phyloP scores from a whole-genome alignment of 2,797 vertebrate species.

The Aratinga solstitialis region DNA sequence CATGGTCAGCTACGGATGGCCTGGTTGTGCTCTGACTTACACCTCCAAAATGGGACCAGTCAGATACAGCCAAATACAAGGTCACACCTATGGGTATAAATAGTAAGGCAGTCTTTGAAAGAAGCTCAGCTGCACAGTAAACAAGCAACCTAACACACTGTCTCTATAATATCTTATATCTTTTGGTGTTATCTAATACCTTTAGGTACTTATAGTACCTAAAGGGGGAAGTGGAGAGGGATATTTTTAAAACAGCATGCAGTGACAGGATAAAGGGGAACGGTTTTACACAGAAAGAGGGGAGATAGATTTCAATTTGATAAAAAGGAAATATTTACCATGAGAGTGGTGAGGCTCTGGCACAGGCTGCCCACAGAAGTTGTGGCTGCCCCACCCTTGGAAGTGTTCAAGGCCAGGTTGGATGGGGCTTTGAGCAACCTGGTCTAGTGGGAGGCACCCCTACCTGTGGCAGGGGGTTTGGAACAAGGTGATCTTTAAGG shows the following conservation, averaged over 20 bases:
- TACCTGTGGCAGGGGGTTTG: not conserved
- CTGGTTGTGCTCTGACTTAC: not conserved
- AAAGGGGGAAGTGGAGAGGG: not conserved
- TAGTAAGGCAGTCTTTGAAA: not conserved
- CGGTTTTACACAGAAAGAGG: not conserved
- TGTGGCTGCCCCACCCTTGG: not conserved
- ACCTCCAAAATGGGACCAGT: not conserved
- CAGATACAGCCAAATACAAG: not conserved
- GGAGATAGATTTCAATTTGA: not conserved
- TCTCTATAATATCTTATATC: not conserved
- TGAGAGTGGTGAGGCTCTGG: not conserved
- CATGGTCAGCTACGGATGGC: not conserved
- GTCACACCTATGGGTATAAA: not conserved
- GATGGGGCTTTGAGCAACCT: not conserved
- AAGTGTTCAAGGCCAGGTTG: not conserved
- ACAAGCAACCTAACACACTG: not conserved
- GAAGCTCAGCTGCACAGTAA: not conserved
- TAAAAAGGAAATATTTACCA: not conserved
- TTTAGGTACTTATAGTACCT: not conserved
- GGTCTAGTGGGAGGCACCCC: not conserved
- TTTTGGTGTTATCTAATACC: not conserved
- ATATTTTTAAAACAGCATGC: not conserved
- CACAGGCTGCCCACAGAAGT: not conserved
- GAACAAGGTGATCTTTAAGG: not conserved
- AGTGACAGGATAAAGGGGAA: not conserved